Base-by-base conservation (phyloP, 2,797 vertebrate genomes). In the Uromys caudimaculatus region DNA sequence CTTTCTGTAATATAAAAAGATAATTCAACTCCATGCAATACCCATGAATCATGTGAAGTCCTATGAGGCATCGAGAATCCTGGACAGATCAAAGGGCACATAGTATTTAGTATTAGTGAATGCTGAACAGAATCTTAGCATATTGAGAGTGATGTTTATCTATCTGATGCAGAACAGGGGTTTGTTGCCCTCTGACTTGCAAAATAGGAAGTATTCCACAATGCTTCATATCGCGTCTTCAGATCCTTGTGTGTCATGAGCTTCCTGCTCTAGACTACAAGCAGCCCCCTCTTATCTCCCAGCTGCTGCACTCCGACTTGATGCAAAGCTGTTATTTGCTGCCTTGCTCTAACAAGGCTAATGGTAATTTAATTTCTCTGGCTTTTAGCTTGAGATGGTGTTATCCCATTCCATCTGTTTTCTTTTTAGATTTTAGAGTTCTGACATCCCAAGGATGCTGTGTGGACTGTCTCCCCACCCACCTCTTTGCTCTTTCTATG, bases 281-380 rank as follows among this genome's bases (percentile, higher is more conserved):
- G 81, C 58, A 56, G 38, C 29, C 93, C 93, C 83, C 76, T 90
- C 69, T 47, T 73, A 41, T 90, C 67, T 87, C 77, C 62, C 82
- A 89, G 92, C 95, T 97, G 94, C 93, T 90, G 56, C n/a, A 41
- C 97, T 90, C 56, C 69, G 93, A 76, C 84, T 88, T 89, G 76
- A 85, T 90, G 87, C 56, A 92, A 81, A 64, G 92, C 93, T 95
- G 93, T 58, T 90, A 92, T 93, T 94, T 96, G 97, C 88, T 93
- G 96, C 89, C 85, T 96, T 79, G 14, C 38, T 97, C 91, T 97
- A 95, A 94, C n/a, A 86, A 95, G 94, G 94, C 87, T 97, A 91
- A 60, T 64, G 92, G 96, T 97, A 95, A 98, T 98, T 98, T 97
- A 93, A 93, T 96, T 98, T 97, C 94, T 98, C 94, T 77, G 84